Evolutionary conservation across 2,888 invertebrate species (phyloP).

Genomic region (Rhagium mordax): DNA sequence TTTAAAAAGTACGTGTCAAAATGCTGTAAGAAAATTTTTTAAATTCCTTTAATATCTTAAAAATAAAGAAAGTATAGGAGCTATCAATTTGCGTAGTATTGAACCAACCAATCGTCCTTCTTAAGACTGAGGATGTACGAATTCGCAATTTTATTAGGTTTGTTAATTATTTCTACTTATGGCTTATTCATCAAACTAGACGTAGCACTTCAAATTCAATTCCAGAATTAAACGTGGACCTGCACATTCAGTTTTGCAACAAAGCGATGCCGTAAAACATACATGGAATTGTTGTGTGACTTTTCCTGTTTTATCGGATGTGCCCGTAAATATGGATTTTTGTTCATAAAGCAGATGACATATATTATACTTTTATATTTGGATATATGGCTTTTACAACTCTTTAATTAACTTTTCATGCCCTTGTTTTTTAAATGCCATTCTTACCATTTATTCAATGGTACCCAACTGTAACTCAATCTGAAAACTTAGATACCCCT

Average conservation of each 20-base stretch:
- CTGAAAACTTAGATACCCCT: not conserved
- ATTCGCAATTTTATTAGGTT: too few species aligned
- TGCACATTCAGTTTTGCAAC: not conserved
- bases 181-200: too few species aligned
- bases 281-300: not conserved
- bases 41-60: too few species aligned
- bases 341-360: constrained; percentile 10
- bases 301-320: constrained; percentile 1
- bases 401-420: not conserved
- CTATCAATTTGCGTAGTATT: too few species aligned
- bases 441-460: not conserved
- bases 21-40: too few species aligned
- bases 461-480: not conserved
- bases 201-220: not conserved
- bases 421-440: not conserved
- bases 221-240: not conserved
- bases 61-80: too few species aligned
- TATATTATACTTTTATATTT: not conserved
- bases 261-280: constrained; percentile 4
- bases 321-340: constrained; percentile 7
- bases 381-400: not conserved
- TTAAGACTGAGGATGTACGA: too few species aligned
- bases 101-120: too few species aligned
- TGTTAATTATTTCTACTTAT: too few species aligned
- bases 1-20: too few species aligned